Percentiles rank a stretch among this genome's conserved stretches.
phyloP scores from a whole-genome alignment of 1,140 invertebrate genomes.

The Geopemphigus sp. region DNA sequence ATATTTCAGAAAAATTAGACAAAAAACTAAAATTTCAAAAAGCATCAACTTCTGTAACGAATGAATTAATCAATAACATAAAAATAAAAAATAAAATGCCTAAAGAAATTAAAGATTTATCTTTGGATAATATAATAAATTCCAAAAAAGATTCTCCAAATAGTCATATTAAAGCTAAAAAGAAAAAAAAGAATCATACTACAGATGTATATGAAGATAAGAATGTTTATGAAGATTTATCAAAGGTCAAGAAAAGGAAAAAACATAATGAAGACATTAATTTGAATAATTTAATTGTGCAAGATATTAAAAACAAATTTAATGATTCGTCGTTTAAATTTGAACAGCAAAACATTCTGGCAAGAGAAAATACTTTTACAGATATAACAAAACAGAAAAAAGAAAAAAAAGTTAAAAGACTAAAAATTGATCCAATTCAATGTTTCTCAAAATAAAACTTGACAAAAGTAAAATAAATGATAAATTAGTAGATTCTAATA shows the following conservation, averaged over 20 bases:
- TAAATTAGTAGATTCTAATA: neutral
- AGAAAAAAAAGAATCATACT: neutral
- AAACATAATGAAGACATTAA: neutral
- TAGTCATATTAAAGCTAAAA: neutral
- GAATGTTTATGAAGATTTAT: neutral
- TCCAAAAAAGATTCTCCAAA: neutral
- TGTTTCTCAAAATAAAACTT: neutral
- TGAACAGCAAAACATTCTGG: too few species aligned
- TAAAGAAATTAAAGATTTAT: neutral
- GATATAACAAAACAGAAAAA: neutral
- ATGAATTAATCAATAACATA: neutral
- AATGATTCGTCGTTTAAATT: too few species aligned
- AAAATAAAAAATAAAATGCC: neutral
- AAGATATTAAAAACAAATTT: neutral
- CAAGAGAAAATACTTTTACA: neutral
- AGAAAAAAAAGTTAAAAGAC: neutral
- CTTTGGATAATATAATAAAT: neutral
- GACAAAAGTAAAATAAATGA: neutral
- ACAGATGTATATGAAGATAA: neutral
- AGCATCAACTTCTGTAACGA: neutral
- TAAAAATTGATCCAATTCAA: neutral
- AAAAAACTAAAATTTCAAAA: neutral
- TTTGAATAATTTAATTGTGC: neutral
- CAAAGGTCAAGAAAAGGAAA: neutral
- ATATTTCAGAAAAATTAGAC: neutral